Evolutionary conservation across 2,888 invertebrate genomes (phyloP).

Genomic region (Serripes groenlandicus): DNA sequence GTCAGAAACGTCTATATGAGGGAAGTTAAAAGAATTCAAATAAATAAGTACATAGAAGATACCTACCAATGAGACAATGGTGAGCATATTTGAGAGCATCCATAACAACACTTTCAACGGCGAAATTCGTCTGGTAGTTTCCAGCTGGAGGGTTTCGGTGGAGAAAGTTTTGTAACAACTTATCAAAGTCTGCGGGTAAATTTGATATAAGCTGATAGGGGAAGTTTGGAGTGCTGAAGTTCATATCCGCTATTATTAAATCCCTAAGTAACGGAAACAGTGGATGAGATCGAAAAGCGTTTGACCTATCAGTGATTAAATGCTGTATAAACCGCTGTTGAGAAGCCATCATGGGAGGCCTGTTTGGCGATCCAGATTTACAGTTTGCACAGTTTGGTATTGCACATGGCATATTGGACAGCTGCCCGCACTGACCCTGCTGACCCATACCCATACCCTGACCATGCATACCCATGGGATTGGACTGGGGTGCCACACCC

Average conservation of each 20-base stretch:
- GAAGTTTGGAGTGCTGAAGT: conserved; percentile 84
- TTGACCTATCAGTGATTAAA: conserved; percentile 83
- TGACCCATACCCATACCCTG: conserved; percentile 66
- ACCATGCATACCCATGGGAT: conserved; percentile 67
- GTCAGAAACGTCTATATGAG: background rate
- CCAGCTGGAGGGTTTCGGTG: conserved; percentile 83
- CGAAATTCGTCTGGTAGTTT: conserved; percentile 82
- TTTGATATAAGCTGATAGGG: conserved; percentile 85
- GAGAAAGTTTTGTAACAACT: conserved; percentile 85
- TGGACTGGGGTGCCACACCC: conserved; percentile 63
- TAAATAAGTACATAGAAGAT: background rate
- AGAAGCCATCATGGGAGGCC: conserved; percentile 81
- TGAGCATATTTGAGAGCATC: conserved; percentile 85
- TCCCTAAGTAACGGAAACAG: conserved; percentile 85
- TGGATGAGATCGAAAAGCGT: conserved; percentile 85
- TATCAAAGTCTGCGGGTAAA: conserved; percentile 85
- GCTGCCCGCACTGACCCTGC: conserved; percentile 61
- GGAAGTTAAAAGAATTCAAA: background rate
- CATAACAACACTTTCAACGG: conserved; percentile 85
- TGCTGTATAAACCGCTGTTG: conserved; percentile 85
- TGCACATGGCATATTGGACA: conserved; percentile 68
- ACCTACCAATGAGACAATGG: conserved; percentile 85
- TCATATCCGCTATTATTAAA: conserved; percentile 86
- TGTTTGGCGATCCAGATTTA: conserved; percentile 74
- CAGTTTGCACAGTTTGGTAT: conserved; percentile 80